phyloP scores from a whole-genome alignment of 2,888 invertebrate genomes.

The Parnassius smintheus region DNA sequence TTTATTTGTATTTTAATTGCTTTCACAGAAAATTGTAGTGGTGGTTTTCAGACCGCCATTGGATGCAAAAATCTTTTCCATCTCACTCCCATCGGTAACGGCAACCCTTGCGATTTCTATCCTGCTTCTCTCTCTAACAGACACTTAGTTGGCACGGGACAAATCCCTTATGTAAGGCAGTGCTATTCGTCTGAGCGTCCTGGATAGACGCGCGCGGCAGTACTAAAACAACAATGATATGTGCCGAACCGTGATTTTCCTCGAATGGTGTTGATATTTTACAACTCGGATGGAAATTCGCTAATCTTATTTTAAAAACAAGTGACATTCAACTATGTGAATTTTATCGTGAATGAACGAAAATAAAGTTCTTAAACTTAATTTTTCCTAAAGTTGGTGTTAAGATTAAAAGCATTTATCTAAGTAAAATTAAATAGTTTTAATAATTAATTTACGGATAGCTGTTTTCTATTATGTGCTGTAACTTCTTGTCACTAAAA shows the following conservation, averaged over 20 bases:
- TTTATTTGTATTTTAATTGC: constrained; percentile 74
- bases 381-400: constrained; percentile 56
- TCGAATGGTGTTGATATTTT: constrained; percentile 40
- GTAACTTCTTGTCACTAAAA: constrained; percentile 51
- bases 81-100: constrained; percentile 61
- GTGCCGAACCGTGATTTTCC: constrained; percentile 48
- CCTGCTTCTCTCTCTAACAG: constrained; percentile 61
- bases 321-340: constrained; percentile 29
- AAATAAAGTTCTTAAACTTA: constrained; percentile 50
- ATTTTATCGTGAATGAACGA: constrained; percentile 45
- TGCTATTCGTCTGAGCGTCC: constrained; percentile 49
- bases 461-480: constrained; percentile 44
- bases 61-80: constrained; percentile 62
- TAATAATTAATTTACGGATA: constrained; percentile 53
- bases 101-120: constrained; percentile 61
- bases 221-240: constrained; percentile 42
- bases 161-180: constrained; percentile 79
- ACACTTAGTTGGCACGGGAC: constrained; percentile 62
- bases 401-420: constrained; percentile 60
- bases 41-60: constrained; percentile 52
- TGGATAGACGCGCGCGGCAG: constrained; percentile 49
- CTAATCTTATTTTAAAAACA: constrained; percentile 33
- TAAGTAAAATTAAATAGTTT: constrained; percentile 50
- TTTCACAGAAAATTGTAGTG: constrained; percentile 71
- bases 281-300: constrained; percentile 43